Evolutionary conservation across 2,888 invertebrate species (phyloP), one percentile per base, ranked within the genome.

Genomic region (Cataglyphis altisquamis): DNA sequence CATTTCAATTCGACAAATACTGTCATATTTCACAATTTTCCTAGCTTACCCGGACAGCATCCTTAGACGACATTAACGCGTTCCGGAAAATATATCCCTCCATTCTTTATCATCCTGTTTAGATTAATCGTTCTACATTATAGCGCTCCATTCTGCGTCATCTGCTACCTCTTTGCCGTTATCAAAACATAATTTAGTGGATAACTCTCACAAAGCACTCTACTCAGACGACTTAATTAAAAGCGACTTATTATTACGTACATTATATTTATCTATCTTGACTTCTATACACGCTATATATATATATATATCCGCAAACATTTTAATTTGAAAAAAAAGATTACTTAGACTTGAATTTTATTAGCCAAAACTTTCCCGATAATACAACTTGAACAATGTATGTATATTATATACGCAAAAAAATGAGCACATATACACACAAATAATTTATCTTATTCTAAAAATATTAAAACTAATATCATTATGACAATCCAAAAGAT

Each of bases 401-500:
- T 6, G 15, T 15, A 29, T 12, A 32, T 70, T 36, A 15, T 15
- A 12, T 21, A 15, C 0, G 36, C 18, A 52, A 48, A 48, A 52
- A 12, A 25, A 6, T 29, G 15, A 64, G 21, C 8, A 32, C 32
- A 32, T 6, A 32, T 32, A 32, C 32, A 5, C 32, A 32, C 32
- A 32, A 6, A 32, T 6, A 21, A 45, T 36, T 64, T 39, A 2
- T 9, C 3, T 77, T 21, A 25, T n/a, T 73, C 12, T 36, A 21
- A 67, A 82, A 64, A 63, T 18, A 63, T 41, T 62, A 15, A 48
- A 32, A 72, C 70, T 78, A 83, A 70, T 57, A 64, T 6, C 39
- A 39, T 64, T 25, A 72, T 80, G 83, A 87, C 85, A 88, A 86
- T 87, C 55, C 82, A n/a, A 57, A 80, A 77, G 63, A 74, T 32